Base-by-base conservation (phyloP, 1,140 invertebrate species). In the Ceratosolen fusciceps region DNA sequence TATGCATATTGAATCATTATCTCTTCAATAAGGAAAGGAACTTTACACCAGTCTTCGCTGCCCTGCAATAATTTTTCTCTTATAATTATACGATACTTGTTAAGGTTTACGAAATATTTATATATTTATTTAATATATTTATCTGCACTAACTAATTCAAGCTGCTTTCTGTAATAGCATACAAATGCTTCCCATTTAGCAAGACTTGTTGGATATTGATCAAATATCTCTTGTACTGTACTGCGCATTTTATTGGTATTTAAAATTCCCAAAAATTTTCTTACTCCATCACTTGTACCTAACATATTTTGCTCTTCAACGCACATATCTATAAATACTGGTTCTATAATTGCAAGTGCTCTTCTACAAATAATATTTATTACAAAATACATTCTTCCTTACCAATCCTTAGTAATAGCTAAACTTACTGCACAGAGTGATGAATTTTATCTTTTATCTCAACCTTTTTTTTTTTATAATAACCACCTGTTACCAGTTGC, bases 1-100 rank as follows among this genome's bases (percentile, higher is more conserved):
- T 98, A 99, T 67, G 95, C 93, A 83, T 94, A 94, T 68, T 96
- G 95, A 24, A 97, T 88, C 90, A 95, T 95, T 54, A 97, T 92
- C 91, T 97, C 96, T 86, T 96, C 93, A 29, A 94, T 83, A 34
- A 96, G 86, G 85, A 94, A 91, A 24, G 84, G 84, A 65, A 85
- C 81, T 9, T 80, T 74, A 19, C 82, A 80, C 84, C 86, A 86
- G 47, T 86, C 85, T 65, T 86, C 34, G 43, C n/a, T 58, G 62
- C 49, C 34, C 58, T 74, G 43, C 49, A 71, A 71, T 72, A 29
- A 52, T 74, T 47, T 92, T 65, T 92, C 90, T 92, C 90, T 67
- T 26, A 37, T 79, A 14, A 19, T 49, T 76, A 7, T 54, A 56
- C 19, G 14, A 19, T 16, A 52, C 21, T 52, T 52, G 14, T 52